A percentile compares a stretch with the other conserved stretches of the same genome.
phyloP scores from a whole-genome alignment of 2,113 vertebrate species.

The Galeopterus variegatus region DNA sequence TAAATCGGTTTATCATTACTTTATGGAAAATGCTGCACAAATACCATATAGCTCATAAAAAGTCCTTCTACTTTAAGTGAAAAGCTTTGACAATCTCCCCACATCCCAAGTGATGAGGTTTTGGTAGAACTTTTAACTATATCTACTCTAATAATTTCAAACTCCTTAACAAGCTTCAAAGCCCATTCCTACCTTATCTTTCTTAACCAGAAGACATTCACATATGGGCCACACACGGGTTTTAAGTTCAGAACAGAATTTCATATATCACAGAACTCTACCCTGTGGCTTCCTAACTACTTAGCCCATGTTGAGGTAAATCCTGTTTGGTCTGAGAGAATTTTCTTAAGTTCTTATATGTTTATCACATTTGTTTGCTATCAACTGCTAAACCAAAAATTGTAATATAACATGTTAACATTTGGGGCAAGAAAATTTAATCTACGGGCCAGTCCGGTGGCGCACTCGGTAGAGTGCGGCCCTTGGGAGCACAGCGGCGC shows the following conservation, averaged over 20 bases:
- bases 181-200: background rate
- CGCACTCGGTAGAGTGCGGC: too few species aligned
- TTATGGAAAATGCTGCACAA: constrained; percentile 48
- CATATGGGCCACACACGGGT: background rate
- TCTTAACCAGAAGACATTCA: background rate
- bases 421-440: constrained; percentile 75
- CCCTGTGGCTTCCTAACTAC: background rate
- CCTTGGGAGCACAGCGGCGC: too few species aligned
- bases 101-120: background rate
- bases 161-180: background rate
- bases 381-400: background rate
- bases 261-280: background rate
- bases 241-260: background rate
- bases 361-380: constrained; percentile 22
- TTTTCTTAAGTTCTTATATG: background rate
- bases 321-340: background rate
- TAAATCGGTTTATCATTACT: constrained; percentile 45
- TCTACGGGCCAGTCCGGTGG: too few species aligned
- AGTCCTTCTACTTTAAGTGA: constrained; percentile 33
- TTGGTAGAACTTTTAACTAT: background rate
- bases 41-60: constrained; percentile 10
- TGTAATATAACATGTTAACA: constrained; percentile 52
- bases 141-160: constrained; percentile 46
- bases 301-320: background rate
- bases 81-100: constrained; percentile 37